These are phyloP conservation scores for Periophthalmodon schlosseri DNA, from an alignment of 2,113 vertebrate genomes.

Conservation along the genomic window DNA sequence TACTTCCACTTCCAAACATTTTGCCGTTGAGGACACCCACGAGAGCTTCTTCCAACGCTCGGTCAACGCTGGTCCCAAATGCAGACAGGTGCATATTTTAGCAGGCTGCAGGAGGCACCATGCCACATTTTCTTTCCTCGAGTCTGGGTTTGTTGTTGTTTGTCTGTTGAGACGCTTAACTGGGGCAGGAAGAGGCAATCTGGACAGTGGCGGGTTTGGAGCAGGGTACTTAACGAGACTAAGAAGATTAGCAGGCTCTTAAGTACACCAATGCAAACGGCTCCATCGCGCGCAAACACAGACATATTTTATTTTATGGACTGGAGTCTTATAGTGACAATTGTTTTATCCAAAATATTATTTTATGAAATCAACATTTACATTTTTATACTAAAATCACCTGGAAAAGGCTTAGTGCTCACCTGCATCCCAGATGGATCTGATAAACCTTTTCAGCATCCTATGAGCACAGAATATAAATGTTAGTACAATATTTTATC, in stretches of 20 bases:
- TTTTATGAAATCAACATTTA: constrained; percentile 12
- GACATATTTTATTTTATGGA: constrained; percentile 44
- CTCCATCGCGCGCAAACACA: constrained; percentile 48
- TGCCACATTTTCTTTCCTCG: constrained; percentile 58
- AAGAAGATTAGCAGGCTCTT: constrained; percentile 88
- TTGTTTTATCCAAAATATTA: constrained; percentile 29
- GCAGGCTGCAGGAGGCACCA: constrained; percentile 43
- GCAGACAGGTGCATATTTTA: constrained; percentile 70
- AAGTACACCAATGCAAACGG: constrained; percentile 78
- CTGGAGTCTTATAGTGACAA: constrained; percentile 7
- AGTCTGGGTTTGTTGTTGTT: constrained; percentile 62
- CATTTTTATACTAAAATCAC: background rate
- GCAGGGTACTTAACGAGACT: constrained; percentile 77
- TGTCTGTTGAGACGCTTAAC: constrained; percentile 71
- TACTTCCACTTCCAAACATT: constrained; percentile 82
- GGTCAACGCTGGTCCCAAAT: constrained; percentile 55
- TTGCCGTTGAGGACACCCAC: constrained; percentile 56
- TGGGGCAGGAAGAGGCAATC: constrained; percentile 79
- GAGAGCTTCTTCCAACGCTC: constrained; percentile 53
- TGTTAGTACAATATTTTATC: background rate
- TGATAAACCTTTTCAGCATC: background rate
- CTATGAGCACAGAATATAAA: background rate
- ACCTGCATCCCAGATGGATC: background rate
- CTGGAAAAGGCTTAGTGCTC: background rate
- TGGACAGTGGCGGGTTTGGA: constrained; percentile 79